Base-by-base conservation (phyloP, 1,140 invertebrate species). In the Caerostris extrusa region DNA sequence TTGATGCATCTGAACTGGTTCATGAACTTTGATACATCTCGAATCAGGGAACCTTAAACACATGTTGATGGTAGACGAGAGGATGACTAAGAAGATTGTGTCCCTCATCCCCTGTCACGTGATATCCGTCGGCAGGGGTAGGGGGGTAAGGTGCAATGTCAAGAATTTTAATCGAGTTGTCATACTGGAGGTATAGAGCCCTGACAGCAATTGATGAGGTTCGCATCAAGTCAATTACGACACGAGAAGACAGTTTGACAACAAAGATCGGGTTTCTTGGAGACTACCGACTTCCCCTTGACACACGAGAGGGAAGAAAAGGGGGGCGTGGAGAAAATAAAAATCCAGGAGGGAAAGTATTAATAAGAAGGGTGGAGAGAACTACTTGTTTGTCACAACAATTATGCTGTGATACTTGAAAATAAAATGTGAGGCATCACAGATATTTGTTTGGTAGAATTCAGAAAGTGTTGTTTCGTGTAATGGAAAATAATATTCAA, bases 131-230 rank as follows among this genome's bases (percentile, higher is more conserved):
- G 82, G 12, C 34, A 82, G 8, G 34, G 34, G 77, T 19, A 34
- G 14, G 34, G 34, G 77, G 55, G 77, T n/a, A 34, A 55, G 77
- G 77, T 12, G 77, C 77, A 82, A 60, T 85, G 82, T n/a, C 82
- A 19, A 56, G 82, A 85, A 85, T 85, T 85, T 60, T 60, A 85
- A 85, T 85, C 82, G 82, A 85, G 82, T 85, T 85, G 82, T 85
- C 82, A 85, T 58, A n/a, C 55, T 17, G 57, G 17, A 58, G 5
- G 34, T 34, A 55, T 14, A 50, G 34, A 82, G 6, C 50, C 50
- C 10, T 82, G n/a, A 57, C 56, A 85, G 55, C 55, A 57, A 57
- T 58, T 85, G 82, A 58, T 19, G 82, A 58, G 14, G 56, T n/a
- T 60, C 57, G 82, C 56, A 60, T 85, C 82, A 85, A 57, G n/a